Conservation (phyloP, 2,113 vertebrate genomes). For the Pomatorhinus ruficollis region DNA sequence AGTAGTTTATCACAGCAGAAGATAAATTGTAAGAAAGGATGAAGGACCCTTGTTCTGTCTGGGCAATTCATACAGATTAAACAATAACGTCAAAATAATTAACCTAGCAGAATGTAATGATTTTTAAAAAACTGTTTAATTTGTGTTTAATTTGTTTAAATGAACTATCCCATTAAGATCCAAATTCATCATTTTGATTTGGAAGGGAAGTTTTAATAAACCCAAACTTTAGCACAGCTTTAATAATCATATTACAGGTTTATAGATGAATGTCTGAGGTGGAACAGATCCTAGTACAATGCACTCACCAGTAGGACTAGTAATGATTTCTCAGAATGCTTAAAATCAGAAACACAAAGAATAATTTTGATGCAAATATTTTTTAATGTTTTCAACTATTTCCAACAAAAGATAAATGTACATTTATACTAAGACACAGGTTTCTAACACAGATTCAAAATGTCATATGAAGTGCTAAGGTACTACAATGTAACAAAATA, state of each 20-base stretch:
- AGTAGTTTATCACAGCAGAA: constrained; percentile 33
- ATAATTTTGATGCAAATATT: not conserved
- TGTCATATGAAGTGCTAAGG: accelerated
- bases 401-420: not conserved
- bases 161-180: constrained; percentile 1
- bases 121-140: not conserved
- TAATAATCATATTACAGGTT: not conserved
- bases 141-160: constrained; percentile 52
- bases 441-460: not conserved
- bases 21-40: constrained; percentile 15
- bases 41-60: not conserved
- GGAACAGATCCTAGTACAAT: not conserved
- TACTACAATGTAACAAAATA: not conserved
- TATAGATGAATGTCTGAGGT: not conserved
- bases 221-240: not conserved
- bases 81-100: constrained; percentile 62
- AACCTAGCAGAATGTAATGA: not conserved
- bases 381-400: not conserved
- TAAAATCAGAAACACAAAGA: not conserved
- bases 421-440: not conserved
- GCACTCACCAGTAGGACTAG: not conserved
- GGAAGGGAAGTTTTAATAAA: constrained; percentile 31
- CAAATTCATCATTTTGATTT: constrained; percentile 31
- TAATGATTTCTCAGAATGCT: not conserved
- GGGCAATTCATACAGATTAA: constrained; percentile 37